phyloP scores from a whole-genome alignment of 2,888 invertebrate genomes.

The Pardosa pseudoannulata region DNA sequence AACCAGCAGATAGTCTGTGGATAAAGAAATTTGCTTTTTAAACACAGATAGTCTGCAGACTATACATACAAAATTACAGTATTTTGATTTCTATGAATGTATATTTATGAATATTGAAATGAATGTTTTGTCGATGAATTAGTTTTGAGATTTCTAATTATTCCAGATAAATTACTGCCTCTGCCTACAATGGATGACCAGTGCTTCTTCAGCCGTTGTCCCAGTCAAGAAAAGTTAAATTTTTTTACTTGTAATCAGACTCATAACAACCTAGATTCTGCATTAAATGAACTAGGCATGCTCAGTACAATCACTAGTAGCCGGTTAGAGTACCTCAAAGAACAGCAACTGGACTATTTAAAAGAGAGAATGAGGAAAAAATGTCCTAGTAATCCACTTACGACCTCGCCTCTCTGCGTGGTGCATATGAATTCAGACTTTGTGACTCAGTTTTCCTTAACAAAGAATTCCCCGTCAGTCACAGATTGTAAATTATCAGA shows the following conservation, averaged over 20 bases:
- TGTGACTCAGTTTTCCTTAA: constrained; percentile 50
- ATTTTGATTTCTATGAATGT: no score
- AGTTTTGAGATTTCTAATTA: no score
- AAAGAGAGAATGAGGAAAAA: background rate
- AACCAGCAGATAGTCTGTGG: no score
- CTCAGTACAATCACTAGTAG: constrained; percentile 42
- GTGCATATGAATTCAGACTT: constrained; percentile 64
- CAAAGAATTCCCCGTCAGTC: constrained; percentile 11
- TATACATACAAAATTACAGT: no score
- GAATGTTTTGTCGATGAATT: no score
- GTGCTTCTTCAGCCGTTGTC: background rate
- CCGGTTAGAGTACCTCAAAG: constrained; percentile 38
- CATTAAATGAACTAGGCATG: constrained; percentile 51
- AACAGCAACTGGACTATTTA: background rate
- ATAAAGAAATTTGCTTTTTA: no score
- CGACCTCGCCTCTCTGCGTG: constrained; percentile 28
- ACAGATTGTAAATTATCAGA: constrained; percentile 8
- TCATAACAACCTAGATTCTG: constrained; percentile 42
- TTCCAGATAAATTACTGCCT: no score
- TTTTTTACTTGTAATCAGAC: background rate
- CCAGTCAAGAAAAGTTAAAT: background rate
- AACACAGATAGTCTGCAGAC: no score
- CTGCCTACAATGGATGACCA: background rate
- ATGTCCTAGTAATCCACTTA: constrained; percentile 9
- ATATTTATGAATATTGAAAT: no score